Evolutionary conservation across 2,888 invertebrate genomes (phyloP).

Genomic region (Slavum lentiscoides): DNA sequence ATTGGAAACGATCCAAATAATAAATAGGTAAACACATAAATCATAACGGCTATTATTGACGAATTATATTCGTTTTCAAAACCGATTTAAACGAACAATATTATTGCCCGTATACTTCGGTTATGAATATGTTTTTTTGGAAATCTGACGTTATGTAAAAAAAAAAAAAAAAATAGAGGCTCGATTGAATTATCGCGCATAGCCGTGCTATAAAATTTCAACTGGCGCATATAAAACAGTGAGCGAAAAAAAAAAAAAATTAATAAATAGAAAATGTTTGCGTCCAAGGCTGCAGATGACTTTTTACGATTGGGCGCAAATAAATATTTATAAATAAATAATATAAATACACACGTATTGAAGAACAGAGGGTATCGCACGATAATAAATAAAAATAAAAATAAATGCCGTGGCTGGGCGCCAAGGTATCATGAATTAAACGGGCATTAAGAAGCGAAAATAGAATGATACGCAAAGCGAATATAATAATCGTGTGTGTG

Average conservation of each 20-base stretch:
- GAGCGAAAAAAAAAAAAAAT: too few species aligned
- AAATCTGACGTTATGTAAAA: too few species aligned
- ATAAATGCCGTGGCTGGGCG: constrained; percentile 6
- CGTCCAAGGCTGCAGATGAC: background rate
- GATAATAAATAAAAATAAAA: constrained; percentile 20
- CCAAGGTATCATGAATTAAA: background rate
- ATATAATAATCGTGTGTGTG: background rate
- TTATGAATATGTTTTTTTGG: too few species aligned
- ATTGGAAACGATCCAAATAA: constrained; percentile 16
- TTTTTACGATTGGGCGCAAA: background rate
- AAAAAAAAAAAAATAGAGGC: too few species aligned
- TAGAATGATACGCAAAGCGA: constrained; percentile 12
- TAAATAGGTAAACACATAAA: constrained; percentile 11
- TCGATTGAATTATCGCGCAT: too few species aligned
- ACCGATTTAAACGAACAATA: background rate
- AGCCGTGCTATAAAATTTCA: too few species aligned
- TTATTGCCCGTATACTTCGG: background rate
- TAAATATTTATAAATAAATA: background rate
- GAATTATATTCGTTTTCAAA: background rate
- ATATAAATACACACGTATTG: background rate
- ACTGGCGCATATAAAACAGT: too few species aligned
- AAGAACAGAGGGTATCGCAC: background rate
- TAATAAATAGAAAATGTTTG: background rate
- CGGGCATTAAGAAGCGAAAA: background rate
- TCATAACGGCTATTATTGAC: constrained; percentile 4